Percentiles rank a stretch among this genome's conserved stretches.
Evolutionary conservation across 1,140 invertebrate species (phyloP).

Genomic region (Papilio polytes): DNA sequence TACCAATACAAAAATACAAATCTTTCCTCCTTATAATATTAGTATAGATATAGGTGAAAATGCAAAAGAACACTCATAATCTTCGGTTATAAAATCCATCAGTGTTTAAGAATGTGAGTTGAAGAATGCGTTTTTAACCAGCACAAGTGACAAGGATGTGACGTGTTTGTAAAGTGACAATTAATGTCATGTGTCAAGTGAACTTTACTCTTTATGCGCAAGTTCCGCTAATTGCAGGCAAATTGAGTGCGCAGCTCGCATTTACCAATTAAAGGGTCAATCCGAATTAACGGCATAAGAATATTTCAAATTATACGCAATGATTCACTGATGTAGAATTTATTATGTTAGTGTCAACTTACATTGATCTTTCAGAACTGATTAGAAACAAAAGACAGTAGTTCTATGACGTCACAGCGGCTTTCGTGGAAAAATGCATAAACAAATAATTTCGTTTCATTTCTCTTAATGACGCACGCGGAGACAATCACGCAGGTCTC

Average conservation of each 20-base stretch:
- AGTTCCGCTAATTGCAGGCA: conserved; percentile 18
- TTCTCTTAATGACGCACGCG: neutral
- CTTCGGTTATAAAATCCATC: too few species aligned
- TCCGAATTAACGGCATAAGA: neutral
- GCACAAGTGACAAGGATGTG: neutral
- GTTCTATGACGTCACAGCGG: neutral
- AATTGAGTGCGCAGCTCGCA: neutral
- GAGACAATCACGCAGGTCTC: neutral
- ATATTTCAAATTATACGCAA: neutral
- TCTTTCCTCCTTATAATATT: too few species aligned
- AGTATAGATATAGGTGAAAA: too few species aligned
- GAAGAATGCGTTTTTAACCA: neutral
- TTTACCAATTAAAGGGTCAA: conserved; percentile 24
- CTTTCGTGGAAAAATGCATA: neutral
- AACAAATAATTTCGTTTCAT: neutral
- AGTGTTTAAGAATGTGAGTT: too few species aligned
- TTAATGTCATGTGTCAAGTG: neutral
- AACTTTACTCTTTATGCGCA: neutral
- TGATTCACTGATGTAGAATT: neutral
- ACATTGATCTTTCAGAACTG: neutral
- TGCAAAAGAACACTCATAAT: too few species aligned
- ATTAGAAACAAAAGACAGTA: too few species aligned
- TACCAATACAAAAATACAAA: too few species aligned
- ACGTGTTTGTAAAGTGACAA: neutral
- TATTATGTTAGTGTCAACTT: neutral